Base-by-base conservation (phyloP, 2,797 vertebrate genomes). In the Percopsis omiscomaycus region DNA sequence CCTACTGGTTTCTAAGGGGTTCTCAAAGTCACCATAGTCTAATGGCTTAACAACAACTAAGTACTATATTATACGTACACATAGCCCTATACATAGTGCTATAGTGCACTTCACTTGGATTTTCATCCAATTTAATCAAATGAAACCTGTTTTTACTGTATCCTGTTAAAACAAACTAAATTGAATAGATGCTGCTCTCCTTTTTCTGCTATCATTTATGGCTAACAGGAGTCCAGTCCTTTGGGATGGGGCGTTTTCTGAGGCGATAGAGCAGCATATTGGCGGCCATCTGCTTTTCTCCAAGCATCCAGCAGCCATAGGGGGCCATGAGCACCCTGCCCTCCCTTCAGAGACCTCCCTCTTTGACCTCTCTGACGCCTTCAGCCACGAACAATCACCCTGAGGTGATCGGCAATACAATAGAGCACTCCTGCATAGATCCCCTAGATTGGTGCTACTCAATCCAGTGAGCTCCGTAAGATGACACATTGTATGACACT, bases 241-340 rank as follows among this genome's bases (percentile, higher is more conserved):
- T 64, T 66, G 75, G 77, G 82, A 84, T 49, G 75, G 82, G 59
- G 82, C 75, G 68, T 82, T 83, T 77, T 86, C 77, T 68, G 78
- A 66, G 71, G 81, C 48, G 47, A 53, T 61, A 0, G 73, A 80
- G 64, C 37, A 37, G 37, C 84, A 86, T 88, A 89, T 89, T 87
- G 81, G 72, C 55, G 66, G 66, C 84, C 87, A 88, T 89, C 86
- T 89, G 88, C 73, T 78, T 79, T 71, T 83, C 77, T 70, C 70
- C 55, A 12, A 78, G 78, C 71, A 29, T 13, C 55, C 50, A 45
- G 46, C 4, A 55, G 57, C 28, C 52, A 48, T 63, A 63, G 74
- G 74, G 73, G 70, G 78, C 77, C 15, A 14, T 14, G 59, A 55
- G 57, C 28, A 22, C 74, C 66, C 60, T 64, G 75, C 70, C 73